A percentile compares a stretch with the other conserved stretches of the same genome.
These are phyloP conservation scores for Bovichtus variegatus DNA, from an alignment of 2,797 vertebrate species.

Conservation along the genomic window DNA sequence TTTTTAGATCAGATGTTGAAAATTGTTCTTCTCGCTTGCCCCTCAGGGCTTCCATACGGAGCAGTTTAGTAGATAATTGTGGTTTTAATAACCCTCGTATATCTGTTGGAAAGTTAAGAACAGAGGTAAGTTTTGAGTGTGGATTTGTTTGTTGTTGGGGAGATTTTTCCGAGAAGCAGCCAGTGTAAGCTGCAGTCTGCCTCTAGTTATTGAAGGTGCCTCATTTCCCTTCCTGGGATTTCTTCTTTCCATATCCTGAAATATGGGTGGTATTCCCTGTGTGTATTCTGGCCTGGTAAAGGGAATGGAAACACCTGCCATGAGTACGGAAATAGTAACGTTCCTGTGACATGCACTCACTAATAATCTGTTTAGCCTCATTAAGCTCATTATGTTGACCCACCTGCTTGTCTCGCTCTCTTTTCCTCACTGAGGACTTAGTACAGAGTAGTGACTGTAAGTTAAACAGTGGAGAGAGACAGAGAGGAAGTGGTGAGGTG, in stretches of 20 bases:
- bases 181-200: neutral
- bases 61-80: neutral
- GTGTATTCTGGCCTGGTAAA: constrained; percentile 29
- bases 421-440: constrained; percentile 34
- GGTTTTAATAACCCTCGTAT: neutral
- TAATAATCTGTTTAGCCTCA: constrained; percentile 81
- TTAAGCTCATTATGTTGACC: constrained; percentile 83
- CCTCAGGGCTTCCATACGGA: neutral
- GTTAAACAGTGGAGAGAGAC: constrained; percentile 6
- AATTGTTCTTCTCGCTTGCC: no score
- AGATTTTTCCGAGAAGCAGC: neutral
- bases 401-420: constrained; percentile 73
- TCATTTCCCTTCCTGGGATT: constrained; percentile 1
- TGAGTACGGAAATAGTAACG: constrained; percentile 76
- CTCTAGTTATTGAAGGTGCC: neutral
- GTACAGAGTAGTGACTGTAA: constrained; percentile 32
- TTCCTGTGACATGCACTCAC: constrained; percentile 66
- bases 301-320: constrained; percentile 67
- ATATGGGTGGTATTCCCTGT: constrained; percentile 30
- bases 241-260: constrained; percentile 16
- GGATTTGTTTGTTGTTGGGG: neutral
- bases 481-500: neutral
- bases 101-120: neutral
- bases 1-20: no score
- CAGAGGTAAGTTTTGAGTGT: neutral